Conservation (phyloP, 2,888 invertebrate genomes). For the Nephrotoma appendiculata region DNA sequence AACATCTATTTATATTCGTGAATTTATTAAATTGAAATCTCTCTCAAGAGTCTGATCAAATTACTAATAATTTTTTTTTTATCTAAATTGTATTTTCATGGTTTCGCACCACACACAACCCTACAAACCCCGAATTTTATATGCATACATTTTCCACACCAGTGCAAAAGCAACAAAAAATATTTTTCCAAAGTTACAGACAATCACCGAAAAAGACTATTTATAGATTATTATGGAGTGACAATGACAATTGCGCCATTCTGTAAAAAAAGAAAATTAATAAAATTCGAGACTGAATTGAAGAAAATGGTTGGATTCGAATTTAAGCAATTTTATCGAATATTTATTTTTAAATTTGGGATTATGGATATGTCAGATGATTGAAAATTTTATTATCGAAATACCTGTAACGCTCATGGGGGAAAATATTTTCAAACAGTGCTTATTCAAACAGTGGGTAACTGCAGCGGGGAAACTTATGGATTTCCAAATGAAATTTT, state of each 20-base stretch:
- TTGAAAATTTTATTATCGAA: too few species aligned
- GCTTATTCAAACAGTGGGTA: too few species aligned
- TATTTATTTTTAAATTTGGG: too few species aligned
- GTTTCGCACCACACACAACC: not conserved
- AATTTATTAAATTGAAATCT: not conserved
- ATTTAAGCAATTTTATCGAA: too few species aligned
- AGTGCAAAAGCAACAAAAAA: not conserved
- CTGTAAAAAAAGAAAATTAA: not conserved
- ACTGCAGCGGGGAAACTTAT: too few species aligned
- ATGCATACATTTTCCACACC: not conserved
- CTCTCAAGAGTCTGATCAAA: not conserved
- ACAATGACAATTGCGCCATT: not conserved
- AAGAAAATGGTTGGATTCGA: too few species aligned
- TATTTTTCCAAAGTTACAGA: not conserved
- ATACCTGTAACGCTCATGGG: too few species aligned
- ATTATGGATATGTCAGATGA: too few species aligned
- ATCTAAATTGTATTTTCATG: not conserved
- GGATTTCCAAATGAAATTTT: too few species aligned
- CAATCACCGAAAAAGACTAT: not conserved
- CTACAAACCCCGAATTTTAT: not conserved
- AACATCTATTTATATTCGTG: not conserved
- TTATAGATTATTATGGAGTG: not conserved
- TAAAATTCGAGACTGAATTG: not conserved
- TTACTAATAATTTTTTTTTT: not conserved
- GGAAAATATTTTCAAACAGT: too few species aligned